A percentile compares a stretch with the other conserved stretches of the same genome.
Evolutionary conservation across 1,140 invertebrate species (phyloP).

Genomic region (Matsumurasca onukii): DNA sequence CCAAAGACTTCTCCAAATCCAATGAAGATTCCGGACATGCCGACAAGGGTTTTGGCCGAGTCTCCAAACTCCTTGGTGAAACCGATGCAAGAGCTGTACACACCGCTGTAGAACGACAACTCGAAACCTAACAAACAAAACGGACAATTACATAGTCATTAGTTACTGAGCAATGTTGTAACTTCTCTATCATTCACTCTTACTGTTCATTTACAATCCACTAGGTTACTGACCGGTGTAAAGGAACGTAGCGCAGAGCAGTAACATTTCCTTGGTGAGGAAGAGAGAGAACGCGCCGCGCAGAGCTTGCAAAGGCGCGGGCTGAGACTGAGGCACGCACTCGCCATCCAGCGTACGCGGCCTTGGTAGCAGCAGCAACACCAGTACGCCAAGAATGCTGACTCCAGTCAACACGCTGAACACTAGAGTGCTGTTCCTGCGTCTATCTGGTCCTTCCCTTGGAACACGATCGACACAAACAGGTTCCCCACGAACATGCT

Average conservation of each 20-base stretch:
- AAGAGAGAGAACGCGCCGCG: constrained; percentile 74
- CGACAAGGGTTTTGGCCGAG: constrained; percentile 79
- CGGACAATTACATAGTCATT: too few relatives aligned
- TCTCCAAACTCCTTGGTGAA: constrained; percentile 76
- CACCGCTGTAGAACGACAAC: constrained; percentile 91
- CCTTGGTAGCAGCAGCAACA: constrained; percentile 65
- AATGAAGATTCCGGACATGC: constrained; percentile 90
- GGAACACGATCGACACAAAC: constrained; percentile 90
- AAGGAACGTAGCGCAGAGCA: constrained; percentile 82
- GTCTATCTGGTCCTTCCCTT: constrained; percentile 63
- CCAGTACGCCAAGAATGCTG: constrained; percentile 67
- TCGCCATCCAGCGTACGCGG: constrained; percentile 54
- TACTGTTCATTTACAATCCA: too few relatives aligned
- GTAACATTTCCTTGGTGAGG: constrained; percentile 77
- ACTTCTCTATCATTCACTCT: too few relatives aligned
- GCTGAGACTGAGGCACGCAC: constrained; percentile 54
- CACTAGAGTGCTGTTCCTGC: constrained; percentile 64
- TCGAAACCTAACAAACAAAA: constrained; percentile 79
- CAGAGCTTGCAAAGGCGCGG: constrained; percentile 64
- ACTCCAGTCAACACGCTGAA: constrained; percentile 73
- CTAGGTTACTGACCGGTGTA: constrained; percentile 86
- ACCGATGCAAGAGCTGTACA: constrained; percentile 89
- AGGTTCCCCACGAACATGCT: constrained; percentile 92
- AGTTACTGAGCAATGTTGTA: too few relatives aligned
- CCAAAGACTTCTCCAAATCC: constrained; percentile 90